Evolutionary conservation across 2,113 vertebrate species (phyloP).

Genomic region (Bostrychus sinensis): DNA sequence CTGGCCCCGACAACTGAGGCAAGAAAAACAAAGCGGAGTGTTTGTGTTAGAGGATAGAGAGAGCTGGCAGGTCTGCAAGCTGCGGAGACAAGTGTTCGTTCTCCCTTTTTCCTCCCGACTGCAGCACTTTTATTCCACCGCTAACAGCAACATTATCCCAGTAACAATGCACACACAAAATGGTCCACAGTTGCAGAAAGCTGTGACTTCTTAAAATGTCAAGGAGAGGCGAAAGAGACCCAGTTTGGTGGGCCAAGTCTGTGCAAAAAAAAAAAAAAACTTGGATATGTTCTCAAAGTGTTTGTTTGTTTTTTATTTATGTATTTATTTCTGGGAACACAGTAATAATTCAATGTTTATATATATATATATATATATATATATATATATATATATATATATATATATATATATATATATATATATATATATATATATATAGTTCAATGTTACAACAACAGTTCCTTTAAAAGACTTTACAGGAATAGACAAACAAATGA

Average conservation of each 20-base stretch:
- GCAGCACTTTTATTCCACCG: constrained; percentile 34
- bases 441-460: too few species aligned
- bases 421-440: too few species aligned
- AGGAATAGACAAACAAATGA: too few species aligned
- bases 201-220: constrained; percentile 15
- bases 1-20: constrained; percentile 51
- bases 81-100: constrained; percentile 33
- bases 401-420: too few species aligned
- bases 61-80: constrained; percentile 37
- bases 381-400: too few species aligned
- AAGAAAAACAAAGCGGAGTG: constrained; percentile 43
- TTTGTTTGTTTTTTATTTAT: not conserved
- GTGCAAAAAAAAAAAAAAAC: not conserved
- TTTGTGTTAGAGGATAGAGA: constrained; percentile 46
- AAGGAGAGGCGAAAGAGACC: not conserved
- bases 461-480: too few species aligned
- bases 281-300: not conserved
- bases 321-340: not conserved
- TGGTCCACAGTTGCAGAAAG: constrained; percentile 6
- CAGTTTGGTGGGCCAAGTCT: not conserved
- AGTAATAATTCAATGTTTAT: too few species aligned
- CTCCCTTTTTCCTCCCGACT: constrained; percentile 31
- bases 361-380: too few species aligned
- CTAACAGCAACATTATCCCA: constrained; percentile 24
- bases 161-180: constrained; percentile 19